Conservation (phyloP, 2,797 vertebrate genomes). For the Staurois parvus region DNA sequence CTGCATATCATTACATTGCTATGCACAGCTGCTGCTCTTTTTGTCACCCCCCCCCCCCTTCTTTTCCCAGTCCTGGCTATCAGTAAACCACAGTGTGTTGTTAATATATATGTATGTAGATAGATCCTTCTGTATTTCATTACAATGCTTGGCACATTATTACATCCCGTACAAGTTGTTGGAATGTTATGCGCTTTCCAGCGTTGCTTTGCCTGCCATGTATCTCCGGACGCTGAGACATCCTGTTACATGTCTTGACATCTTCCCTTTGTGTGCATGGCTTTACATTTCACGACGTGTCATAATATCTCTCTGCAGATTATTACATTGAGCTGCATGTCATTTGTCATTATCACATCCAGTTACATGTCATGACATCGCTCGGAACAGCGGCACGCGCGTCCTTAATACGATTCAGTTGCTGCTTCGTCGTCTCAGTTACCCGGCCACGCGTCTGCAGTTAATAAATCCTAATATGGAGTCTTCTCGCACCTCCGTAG, state of each 20-base stretch:
- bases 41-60: not conserved
- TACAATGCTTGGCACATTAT: slow-evolving; percentile 21
- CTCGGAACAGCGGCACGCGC: not conserved
- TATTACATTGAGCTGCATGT: slow-evolving; percentile 32
- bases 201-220: slow-evolving; percentile 22
- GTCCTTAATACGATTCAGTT: slow-evolving; percentile 18
- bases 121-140: slow-evolving; percentile 26
- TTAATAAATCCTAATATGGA: slow-evolving; percentile 55
- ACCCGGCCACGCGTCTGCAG: slow-evolving; percentile 17
- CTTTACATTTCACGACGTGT: slow-evolving; percentile 20
- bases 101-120: slow-evolving; percentile 1
- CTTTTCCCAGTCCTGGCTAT: not conserved
- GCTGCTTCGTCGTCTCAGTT: slow-evolving; percentile 24
- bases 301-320: slow-evolving; percentile 27
- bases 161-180: slow-evolving; percentile 22
- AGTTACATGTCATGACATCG: slow-evolving; percentile 28
- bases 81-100: not conserved
- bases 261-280: slow-evolving; percentile 11
- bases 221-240: not conserved
- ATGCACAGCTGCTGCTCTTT: slow-evolving; percentile 19
- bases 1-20: slow-evolving; percentile 44
- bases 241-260: slow-evolving; percentile 33
- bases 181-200: slow-evolving; percentile 11
- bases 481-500: slow-evolving; percentile 28
- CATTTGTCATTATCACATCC: slow-evolving; percentile 49